Conservation (phyloP, 2,888 invertebrate species). For the Osmoderma eremita region DNA sequence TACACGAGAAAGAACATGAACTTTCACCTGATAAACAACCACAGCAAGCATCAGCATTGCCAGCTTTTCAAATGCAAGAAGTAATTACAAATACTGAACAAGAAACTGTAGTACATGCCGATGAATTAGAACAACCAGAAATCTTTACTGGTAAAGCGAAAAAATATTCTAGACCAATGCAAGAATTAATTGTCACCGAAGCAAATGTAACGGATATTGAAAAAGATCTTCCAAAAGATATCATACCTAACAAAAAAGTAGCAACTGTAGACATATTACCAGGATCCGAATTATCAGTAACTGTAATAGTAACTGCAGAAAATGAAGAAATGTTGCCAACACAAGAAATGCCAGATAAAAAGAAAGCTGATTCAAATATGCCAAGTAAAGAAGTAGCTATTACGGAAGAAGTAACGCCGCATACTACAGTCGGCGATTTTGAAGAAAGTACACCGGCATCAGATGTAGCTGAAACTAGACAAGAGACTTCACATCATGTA, state of each 20-base stretch:
- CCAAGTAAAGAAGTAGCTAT: conserved; percentile 66
- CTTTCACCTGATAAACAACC: conserved; percentile 60
- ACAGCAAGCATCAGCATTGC: conserved; percentile 60
- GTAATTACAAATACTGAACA: conserved; percentile 65
- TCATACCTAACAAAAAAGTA: conserved; percentile 68
- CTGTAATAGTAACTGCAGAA: conserved; percentile 67
- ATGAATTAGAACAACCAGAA: conserved; percentile 61
- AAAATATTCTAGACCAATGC: conserved; percentile 63
- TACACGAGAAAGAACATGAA: conserved; percentile 64
- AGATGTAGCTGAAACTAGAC: conserved; percentile 62
- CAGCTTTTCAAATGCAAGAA: conserved; percentile 63
- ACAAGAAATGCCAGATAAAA: conserved; percentile 60
- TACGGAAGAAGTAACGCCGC: conserved; percentile 64
- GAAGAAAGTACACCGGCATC: conserved; percentile 61
- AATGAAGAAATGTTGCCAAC: conserved; percentile 65
- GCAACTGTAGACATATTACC: conserved; percentile 67
- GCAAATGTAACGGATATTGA: conserved; percentile 68
- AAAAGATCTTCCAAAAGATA: conserved; percentile 64
- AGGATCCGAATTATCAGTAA: conserved; percentile 71
- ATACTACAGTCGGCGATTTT: conserved; percentile 64
- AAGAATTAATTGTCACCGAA: conserved; percentile 67
- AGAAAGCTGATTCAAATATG: conserved; percentile 67
- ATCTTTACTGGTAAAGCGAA: conserved; percentile 65
- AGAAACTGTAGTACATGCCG: conserved; percentile 63
- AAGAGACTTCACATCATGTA: conserved; percentile 63